phyloP scores from a whole-genome alignment of 2,797 vertebrate genomes.

The Synaphobranchus kaupii region DNA sequence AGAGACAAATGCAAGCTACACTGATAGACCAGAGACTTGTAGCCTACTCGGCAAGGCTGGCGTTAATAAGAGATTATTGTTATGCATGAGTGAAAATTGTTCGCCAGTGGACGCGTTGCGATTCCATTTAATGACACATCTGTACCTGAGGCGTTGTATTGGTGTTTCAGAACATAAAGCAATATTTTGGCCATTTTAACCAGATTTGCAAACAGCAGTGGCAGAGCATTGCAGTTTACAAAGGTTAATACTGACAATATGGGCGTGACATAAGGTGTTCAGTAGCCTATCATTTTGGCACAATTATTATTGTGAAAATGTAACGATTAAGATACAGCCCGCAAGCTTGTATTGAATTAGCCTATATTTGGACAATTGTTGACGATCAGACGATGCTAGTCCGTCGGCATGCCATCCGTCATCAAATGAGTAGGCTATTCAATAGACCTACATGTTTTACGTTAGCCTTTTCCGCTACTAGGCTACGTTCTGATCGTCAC shows the following conservation, averaged over 20 bases:
- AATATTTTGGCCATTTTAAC: neutral
- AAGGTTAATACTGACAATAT: neutral
- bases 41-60: conserved; percentile 56
- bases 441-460: neutral
- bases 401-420: neutral
- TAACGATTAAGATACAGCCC: neutral
- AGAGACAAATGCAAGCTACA: conserved; percentile 75
- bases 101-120: neutral
- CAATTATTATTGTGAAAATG: neutral
- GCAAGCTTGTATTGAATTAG: neutral
- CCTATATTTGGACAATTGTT: neutral
- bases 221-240: neutral
- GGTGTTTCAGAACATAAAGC: neutral
- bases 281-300: neutral
- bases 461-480: neutral
- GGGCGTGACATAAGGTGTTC: neutral
- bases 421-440: neutral
- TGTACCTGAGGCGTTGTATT: neutral
- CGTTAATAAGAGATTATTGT: conserved; percentile 61
- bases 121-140: conserved; percentile 1
- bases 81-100: conserved; percentile 55
- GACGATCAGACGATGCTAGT: neutral
- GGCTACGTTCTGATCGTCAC: neutral
- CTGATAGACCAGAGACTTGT: conserved; percentile 80
- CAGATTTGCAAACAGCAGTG: neutral